These are phyloP conservation scores for Hoplodrina blanda DNA, from an alignment of 2,888 invertebrate genomes.

Conservation along the genomic window DNA sequence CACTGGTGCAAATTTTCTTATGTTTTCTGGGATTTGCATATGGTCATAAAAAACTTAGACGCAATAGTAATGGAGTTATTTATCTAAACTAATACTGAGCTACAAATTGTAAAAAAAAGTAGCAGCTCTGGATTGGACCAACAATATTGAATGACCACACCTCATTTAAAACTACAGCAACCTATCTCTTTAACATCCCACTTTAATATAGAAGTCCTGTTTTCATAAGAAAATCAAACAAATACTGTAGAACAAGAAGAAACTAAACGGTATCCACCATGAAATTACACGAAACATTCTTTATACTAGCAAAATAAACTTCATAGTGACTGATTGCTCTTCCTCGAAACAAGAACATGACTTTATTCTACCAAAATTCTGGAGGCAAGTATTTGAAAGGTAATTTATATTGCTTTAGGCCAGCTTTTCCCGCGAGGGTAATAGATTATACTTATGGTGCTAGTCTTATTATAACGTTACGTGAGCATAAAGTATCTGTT, in stretches of 20 bases:
- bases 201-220: not conserved
- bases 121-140: too few relatives aligned
- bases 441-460: conserved; percentile 63
- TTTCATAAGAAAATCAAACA: not conserved
- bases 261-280: not conserved
- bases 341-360: conserved; percentile 53
- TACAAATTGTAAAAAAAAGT: too few relatives aligned
- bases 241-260: not conserved
- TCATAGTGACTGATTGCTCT: conserved; percentile 55
- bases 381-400: conserved; percentile 61
- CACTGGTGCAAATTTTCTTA: too few relatives aligned
- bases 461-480: conserved; percentile 59
- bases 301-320: conserved; percentile 34
- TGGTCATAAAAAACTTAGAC: too few relatives aligned
- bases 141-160: too few relatives aligned
- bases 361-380: conserved; percentile 59
- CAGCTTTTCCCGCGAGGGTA: conserved; percentile 59
- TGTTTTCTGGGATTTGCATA: not conserved
- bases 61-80: too few relatives aligned
- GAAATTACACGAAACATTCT: conserved; percentile 21
- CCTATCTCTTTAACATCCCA: not conserved
- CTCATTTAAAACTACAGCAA: not conserved
- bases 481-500: conserved; percentile 55
- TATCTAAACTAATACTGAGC: too few relatives aligned
- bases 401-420: conserved; percentile 66